Evolutionary conservation across 2,797 vertebrate genomes (phyloP).

Genomic region (Chrysocyon brachyurus): DNA sequence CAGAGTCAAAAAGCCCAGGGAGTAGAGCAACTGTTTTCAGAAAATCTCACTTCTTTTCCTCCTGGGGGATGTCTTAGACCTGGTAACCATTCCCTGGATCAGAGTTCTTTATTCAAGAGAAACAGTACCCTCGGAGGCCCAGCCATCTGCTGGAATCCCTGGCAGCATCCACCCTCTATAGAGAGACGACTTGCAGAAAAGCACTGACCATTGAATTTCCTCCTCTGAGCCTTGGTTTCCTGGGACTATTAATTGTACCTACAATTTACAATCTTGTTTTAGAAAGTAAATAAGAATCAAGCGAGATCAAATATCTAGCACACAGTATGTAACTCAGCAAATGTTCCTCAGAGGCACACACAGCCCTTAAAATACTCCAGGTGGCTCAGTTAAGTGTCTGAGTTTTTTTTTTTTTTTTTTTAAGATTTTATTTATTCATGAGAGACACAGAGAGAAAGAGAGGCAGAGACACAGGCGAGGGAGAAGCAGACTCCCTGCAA

Average conservation of each 20-base stretch:
- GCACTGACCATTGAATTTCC: neutral
- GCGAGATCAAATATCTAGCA: neutral
- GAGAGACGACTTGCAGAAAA: neutral
- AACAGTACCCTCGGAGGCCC: neutral
- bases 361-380: neutral
- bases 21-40: neutral
- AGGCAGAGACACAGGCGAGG: too few relatives aligned
- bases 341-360: neutral
- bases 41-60: neutral
- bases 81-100: neutral
- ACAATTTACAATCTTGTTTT: constrained; percentile 10
- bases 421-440: too few relatives aligned
- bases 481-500: too few relatives aligned
- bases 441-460: too few relatives aligned
- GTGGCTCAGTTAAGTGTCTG: neutral
- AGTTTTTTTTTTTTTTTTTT: neutral
- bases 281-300: constrained; percentile 50
- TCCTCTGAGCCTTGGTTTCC: neutral
- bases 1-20: neutral
- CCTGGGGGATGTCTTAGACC: neutral
- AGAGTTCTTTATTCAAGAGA: neutral
- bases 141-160: neutral
- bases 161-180: neutral
- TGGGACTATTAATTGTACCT: neutral
- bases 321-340: neutral